Percentiles rank a stretch among this genome's conserved stretches.
phyloP scores from a whole-genome alignment of 2,797 vertebrate genomes.

The Danio kyathit region DNA sequence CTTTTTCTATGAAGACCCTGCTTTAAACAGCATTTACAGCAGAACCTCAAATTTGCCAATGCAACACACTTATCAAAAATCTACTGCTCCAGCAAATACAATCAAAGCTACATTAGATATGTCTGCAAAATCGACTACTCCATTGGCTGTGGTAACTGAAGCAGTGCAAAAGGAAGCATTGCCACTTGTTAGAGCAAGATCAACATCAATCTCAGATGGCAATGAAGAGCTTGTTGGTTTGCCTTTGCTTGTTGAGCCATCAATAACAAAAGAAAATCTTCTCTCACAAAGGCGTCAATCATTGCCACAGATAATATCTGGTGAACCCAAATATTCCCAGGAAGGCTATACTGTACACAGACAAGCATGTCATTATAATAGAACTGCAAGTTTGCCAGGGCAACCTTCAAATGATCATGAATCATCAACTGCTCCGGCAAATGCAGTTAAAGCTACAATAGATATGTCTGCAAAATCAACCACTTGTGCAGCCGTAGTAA shows the following conservation, averaged over 20 bases:
- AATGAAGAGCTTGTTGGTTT: constrained; percentile 33
- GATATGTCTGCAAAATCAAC: constrained; percentile 74
- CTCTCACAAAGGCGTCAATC: constrained; percentile 4
- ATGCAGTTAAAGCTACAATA: constrained; percentile 74
- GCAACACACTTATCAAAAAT: constrained; percentile 23
- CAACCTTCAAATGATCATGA: constrained; percentile 38
- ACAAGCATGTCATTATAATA: constrained; percentile 42
- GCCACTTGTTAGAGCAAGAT: constrained; percentile 69
- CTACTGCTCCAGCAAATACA: constrained; percentile 57
- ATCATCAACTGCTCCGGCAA: constrained; percentile 43
- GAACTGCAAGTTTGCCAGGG: constrained; percentile 28
- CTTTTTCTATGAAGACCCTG: constrained; percentile 30
- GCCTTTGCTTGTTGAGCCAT: constrained; percentile 44
- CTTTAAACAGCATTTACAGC: constrained; percentile 32
- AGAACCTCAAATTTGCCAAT: constrained; percentile 21
- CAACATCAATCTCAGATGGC: constrained; percentile 56
- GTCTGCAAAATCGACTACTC: constrained; percentile 68
- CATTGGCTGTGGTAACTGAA: constrained; percentile 29
- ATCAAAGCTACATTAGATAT: constrained; percentile 77
- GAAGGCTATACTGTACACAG: constrained; percentile 49
- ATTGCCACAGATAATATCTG: constrained; percentile 20
- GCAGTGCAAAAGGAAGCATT: constrained; percentile 61
- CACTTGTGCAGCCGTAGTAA: constrained; percentile 37
- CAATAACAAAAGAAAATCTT: constrained; percentile 3
- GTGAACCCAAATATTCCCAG: neutral